Conservation (phyloP, 1,140 invertebrate genomes). For the Chironomus striatipennis region DNA sequence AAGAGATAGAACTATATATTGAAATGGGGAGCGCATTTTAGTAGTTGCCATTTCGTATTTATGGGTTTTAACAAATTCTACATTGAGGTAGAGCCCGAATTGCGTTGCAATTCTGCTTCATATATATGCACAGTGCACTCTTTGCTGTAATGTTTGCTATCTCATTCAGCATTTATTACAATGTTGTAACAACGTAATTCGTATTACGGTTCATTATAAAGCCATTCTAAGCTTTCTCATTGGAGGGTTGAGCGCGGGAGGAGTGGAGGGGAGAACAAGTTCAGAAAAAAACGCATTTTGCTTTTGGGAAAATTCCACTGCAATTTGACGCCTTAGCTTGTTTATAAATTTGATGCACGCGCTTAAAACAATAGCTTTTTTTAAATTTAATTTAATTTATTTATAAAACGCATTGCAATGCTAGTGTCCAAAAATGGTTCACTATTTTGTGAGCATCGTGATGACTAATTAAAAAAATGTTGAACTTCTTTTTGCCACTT, state of each 20-base stretch:
- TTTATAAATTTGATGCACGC: background rate
- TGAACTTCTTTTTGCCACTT: background rate
- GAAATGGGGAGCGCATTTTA: background rate
- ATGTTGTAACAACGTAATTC: background rate
- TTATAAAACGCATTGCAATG: background rate
- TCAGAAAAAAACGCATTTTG: no score
- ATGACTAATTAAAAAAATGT: background rate
- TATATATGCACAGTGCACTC: background rate
- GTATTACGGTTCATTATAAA: background rate
- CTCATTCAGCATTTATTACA: background rate
- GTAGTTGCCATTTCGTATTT: background rate
- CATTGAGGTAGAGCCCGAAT: conserved; percentile 19
- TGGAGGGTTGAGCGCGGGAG: no score
- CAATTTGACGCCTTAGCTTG: no score
- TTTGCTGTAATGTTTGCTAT: background rate
- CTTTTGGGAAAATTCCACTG: no score
- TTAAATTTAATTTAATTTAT: no score
- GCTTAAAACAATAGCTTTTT: background rate
- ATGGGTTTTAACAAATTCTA: conserved; percentile 22
- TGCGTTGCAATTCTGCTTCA: background rate
- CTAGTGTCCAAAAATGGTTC: background rate
- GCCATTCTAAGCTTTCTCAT: background rate
- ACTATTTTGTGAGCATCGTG: background rate
- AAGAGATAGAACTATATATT: background rate
- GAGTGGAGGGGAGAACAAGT: no score